Evolutionary conservation across 2,797 vertebrate genomes (phyloP).

Genomic region (Myripristis murdjan): DNA sequence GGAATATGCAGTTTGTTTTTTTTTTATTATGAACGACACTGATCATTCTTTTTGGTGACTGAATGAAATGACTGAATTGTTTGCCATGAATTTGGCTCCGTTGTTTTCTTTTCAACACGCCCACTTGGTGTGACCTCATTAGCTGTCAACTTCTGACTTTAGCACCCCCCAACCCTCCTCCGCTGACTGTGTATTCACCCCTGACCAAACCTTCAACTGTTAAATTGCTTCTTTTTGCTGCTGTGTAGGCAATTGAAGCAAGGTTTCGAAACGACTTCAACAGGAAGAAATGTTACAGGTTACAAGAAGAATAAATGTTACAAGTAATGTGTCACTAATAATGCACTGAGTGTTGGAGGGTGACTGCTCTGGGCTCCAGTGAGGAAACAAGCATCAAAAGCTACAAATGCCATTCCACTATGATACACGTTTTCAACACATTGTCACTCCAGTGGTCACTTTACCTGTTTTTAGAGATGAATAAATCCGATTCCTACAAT

Average conservation of each 20-base stretch:
- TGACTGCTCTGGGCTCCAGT: not conserved
- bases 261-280: slow-evolving; percentile 1
- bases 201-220: too few relatives aligned
- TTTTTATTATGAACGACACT: slow-evolving; percentile 17
- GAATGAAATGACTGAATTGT: slow-evolving; percentile 26
- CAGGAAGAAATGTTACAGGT: not conserved
- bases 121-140: too few relatives aligned
- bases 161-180: too few relatives aligned
- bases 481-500: not conserved
- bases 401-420: too few relatives aligned
- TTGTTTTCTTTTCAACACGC: not conserved
- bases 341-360: not conserved
- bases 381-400: too few relatives aligned
- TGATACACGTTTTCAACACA: too few relatives aligned
- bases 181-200: too few relatives aligned
- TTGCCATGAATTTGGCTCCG: not conserved
- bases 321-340: slow-evolving; percentile 17
- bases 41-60: slow-evolving; percentile 13
- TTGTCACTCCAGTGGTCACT: not conserved
- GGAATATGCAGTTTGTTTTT: slow-evolving; percentile 10
- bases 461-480: not conserved
- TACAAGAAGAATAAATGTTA: too few relatives aligned
- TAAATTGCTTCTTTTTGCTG: not conserved
- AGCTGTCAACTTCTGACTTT: too few relatives aligned
- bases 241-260: not conserved